Evolutionary conservation across 2,113 vertebrate species (phyloP), one percentile per base, ranked within the genome.

Genomic region (Upupa epops): DNA sequence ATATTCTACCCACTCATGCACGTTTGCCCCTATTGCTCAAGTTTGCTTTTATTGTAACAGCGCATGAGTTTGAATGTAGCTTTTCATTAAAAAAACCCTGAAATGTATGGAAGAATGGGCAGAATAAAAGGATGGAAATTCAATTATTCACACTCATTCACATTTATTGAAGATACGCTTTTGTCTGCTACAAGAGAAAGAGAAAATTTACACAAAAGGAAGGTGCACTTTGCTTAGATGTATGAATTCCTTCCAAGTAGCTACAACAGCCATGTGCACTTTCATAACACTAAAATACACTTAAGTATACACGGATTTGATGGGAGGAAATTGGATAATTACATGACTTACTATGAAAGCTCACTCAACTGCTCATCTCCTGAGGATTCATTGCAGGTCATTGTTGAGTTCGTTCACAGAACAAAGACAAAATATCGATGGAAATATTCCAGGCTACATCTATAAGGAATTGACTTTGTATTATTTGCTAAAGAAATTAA

Each of bases 101-200:
- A 58, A 32, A 17, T 25, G 20, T 65, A 87, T 78, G 65, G 71
- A 93, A 90, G 81, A 73, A 81, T 83, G 64, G 88, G 28, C 77
- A 92, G 54, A 80, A 87, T 88, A 81, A 93, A 93, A 88, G 46
- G 83, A 93, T 83, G 46, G 68, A 88, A 85, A 93, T 93, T 77
- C 84, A 94, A 77, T 84, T 90, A 86, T 77, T 92, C 52, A 42
- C 88, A 72, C 88, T 48, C 42, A 66, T 69, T 72, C 76, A 70
- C 36, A 20, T 91, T 82, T 88, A 46, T 45, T 85, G 86, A 91
- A 91, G 49, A 86, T 64, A 58, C 0, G 1, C 58, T 79, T 92
- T 84, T 88, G 61, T 75, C 73, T 89, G 24, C 32, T 51, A 28
- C 29, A 68, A 63, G 34, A 83, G 84, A 74, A 95, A 55, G 40